Evolutionary conservation across 1,140 invertebrate genomes (phyloP), one percentile per base, ranked within the genome.

Genomic region (Pollicipes pollicipes): DNA sequence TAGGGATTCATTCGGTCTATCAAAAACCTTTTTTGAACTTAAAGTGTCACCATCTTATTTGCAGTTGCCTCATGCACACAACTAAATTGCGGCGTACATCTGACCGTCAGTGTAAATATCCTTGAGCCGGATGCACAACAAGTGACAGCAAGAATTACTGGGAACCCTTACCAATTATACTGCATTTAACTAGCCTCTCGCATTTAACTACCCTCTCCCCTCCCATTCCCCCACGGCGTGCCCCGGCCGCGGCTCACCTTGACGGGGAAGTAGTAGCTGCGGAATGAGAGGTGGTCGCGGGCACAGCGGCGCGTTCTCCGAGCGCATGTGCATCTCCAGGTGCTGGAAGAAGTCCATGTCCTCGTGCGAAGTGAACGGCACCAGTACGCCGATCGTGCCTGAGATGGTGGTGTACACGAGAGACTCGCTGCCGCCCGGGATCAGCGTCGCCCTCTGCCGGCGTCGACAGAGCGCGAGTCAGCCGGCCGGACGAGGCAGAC

Each of bases 301-400:
- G 82, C 95, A 98, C 0, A 99, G 79, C 0, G 64, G 64, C 64
- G n/a, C 28, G 28, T 66, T 91, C 80, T 99, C 96, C 68, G 91
- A 93, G 66, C 97, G 83, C 94, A 99, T 96, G 79, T 99, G 95
- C 97, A 99, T 99, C 80, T 99, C 97, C 69, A 99, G 81, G 83
- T 98, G 93, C 80, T 98, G 96, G 82, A 99, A 99, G 78, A 99
- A 98, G 78, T 99, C 96, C 76, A 96, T 94, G 80, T 99, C 96
- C 83, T 99, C 97, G 77, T 96, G 89, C 32, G 95, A 97, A 0
- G 95, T 96, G 76, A 99, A 99, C 0, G 97, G 95, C 21, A 99
- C 91, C 6, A 99, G 82, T 58, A 97, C 95, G 1, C 97, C 97
- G 0, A 99, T 89, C 10, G 91, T 88, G 21, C 97, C 97, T 73